A percentile compares a stretch with the other conserved stretches of the same genome.
Evolutionary conservation across 2,888 invertebrate species (phyloP).

Genomic region (Cyaniris semiargus): DNA sequence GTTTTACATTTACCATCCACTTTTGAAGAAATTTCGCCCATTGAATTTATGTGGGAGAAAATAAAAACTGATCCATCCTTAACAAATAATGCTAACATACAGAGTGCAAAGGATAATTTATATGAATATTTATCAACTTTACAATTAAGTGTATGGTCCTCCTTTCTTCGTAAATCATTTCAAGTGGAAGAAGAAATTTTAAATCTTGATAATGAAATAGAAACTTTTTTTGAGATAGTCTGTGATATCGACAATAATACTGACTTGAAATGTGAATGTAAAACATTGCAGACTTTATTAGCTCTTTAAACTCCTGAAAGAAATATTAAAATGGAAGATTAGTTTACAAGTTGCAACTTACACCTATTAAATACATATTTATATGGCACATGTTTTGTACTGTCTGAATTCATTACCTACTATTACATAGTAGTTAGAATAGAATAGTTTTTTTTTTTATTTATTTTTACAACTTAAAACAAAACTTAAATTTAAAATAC

Average conservation of each 20-base stretch:
- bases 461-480: too few species aligned
- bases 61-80: slow-evolving; percentile 31
- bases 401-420: too few species aligned
- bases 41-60: slow-evolving; percentile 51
- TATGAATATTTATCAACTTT: slow-evolving; percentile 36
- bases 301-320: not conserved
- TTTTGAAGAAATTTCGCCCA: slow-evolving; percentile 51
- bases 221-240: slow-evolving; percentile 25
- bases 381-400: too few species aligned
- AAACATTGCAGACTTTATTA: not conserved
- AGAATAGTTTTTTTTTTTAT: too few species aligned
- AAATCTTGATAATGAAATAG: slow-evolving; percentile 45
- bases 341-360: not conserved
- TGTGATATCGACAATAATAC: slow-evolving; percentile 32
- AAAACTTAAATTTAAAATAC: too few species aligned
- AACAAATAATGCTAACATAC: slow-evolving; percentile 32
- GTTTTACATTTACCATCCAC: slow-evolving; percentile 53
- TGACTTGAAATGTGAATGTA: slow-evolving; percentile 28
- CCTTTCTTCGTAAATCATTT: slow-evolving; percentile 37
- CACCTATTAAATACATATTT: not conserved
- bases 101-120: slow-evolving; percentile 35
- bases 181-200: slow-evolving; percentile 35
- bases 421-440: too few species aligned
- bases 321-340: not conserved
- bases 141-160: slow-evolving; percentile 38